Evolutionary conservation across 1,140 invertebrate species (phyloP), one percentile per base, ranked within the genome.

Genomic region (Neodiprion pinetum): DNA sequence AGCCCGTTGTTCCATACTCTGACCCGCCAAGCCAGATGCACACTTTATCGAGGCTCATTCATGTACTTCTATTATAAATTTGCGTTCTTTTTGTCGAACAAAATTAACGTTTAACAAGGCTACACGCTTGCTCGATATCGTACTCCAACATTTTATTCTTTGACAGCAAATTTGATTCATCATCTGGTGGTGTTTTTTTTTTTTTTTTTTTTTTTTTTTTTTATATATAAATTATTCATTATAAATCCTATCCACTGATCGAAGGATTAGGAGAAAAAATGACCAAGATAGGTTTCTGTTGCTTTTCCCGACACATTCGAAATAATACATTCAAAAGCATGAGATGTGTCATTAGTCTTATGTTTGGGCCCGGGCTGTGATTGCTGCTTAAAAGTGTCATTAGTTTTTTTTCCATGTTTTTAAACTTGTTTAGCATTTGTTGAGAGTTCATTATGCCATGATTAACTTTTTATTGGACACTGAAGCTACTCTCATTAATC

Each of bases 1-100:
- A 79, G 90, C 93, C 48, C 91, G 93, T 85, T 94, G 93, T 90
- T 90, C 90, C 83, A 84, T 94, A 88, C 93, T 94, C 89, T 94
- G 93, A 94, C 93, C 91, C 89, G 77, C 77, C 80, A 85, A 86
- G 76, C 72, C 78, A 75, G 71, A 74, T 72, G 73, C 73, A 84
- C 75, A 81, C 65, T 79, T 82, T 72, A 78, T 79, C 79, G 82
- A 86, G 78, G 79, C 80, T 77, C 81, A 82, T 78, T 79, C 83
- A 80, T 86, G 76, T 82, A 85, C 80, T 80, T 80, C 81, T 82
- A 77, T 79, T 77, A 75, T 82, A 76, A 76, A 80, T 75, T 85
- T 84, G 82, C 80, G 78, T 85, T 86, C 80, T 83, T 83, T 83
- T 83, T 78, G 80, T 83, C 80, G 81, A 80, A 85, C 81, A 79